Evolutionary conservation across 2,888 invertebrate species (phyloP).

Genomic region (Lottia gigantea): DNA sequence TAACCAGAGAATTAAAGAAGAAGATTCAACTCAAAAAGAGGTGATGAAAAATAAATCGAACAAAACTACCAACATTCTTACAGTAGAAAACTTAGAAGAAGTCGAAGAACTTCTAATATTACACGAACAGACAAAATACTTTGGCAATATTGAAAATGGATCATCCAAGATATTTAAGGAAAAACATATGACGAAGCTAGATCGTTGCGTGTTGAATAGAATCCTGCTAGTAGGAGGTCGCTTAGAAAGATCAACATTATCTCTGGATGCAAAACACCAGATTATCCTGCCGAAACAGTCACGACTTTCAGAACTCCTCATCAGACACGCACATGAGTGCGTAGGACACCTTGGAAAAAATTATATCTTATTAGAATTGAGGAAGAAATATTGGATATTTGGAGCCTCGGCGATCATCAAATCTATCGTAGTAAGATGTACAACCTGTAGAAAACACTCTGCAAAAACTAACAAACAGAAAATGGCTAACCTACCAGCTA

Average conservation of each 20-base stretch:
- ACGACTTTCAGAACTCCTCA: not conserved
- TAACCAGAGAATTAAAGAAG: no score
- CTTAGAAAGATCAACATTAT: not conserved
- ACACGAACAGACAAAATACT: slow-evolving; percentile 10
- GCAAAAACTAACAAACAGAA: slow-evolving; percentile 14
- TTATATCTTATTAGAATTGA: not conserved
- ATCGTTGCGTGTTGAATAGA: slow-evolving; percentile 9
- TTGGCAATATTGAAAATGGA: slow-evolving; percentile 15
- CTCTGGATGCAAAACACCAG: slow-evolving; percentile 12
- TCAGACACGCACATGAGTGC: not conserved
- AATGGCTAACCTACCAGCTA: slow-evolving; percentile 16
- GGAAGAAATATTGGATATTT: no score
- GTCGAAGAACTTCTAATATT: slow-evolving; percentile 8
- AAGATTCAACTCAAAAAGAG: no score
- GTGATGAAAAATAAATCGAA: slow-evolving; percentile 1
- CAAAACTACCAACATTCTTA: not conserved
- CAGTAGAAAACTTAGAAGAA: not conserved
- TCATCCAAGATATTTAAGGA: not conserved
- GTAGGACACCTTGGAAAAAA: slow-evolving; percentile 13
- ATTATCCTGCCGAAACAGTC: slow-evolving; percentile 9
- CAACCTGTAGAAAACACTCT: not conserved
- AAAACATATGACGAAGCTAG: not conserved
- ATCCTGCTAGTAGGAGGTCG: slow-evolving; percentile 6
- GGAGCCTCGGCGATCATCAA: no score
- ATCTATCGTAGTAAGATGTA: not conserved